Percentiles rank a stretch among this genome's conserved stretches.
phyloP scores from a whole-genome alignment of 2,113 vertebrate species.

The Spilogale gracilis region DNA sequence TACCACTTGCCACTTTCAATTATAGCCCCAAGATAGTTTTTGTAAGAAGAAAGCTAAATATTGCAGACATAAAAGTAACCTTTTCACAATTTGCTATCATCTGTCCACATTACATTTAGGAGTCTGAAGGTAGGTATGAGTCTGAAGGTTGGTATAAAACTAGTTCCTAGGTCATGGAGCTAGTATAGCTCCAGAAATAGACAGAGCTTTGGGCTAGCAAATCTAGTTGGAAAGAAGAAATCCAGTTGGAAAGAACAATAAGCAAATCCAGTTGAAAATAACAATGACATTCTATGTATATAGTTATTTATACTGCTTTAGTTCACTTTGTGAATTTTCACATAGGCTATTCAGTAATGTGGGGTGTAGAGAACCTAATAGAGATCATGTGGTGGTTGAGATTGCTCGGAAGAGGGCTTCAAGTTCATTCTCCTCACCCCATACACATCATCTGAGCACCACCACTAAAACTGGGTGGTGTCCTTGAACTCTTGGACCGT shows the following conservation, averaged over 20 bases:
- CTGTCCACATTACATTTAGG: neutral
- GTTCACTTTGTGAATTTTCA: neutral
- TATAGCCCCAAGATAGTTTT: conserved; percentile 9
- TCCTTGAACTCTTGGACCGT: neutral
- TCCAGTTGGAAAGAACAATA: neutral
- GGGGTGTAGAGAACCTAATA: neutral
- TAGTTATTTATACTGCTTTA: neutral
- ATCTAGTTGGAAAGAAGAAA: neutral
- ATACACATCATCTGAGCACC: neutral
- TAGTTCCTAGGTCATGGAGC: neutral
- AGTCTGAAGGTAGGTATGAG: neutral
- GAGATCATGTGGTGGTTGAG: neutral
- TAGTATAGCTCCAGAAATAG: neutral
- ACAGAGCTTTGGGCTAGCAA: neutral
- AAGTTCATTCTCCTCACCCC: neutral
- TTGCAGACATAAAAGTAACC: neutral
- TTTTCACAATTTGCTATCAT: conserved; percentile 41
- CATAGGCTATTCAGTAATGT: neutral
- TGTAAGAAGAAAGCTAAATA: neutral
- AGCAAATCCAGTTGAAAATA: neutral
- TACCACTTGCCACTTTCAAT: conserved; percentile 39
- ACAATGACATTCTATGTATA: neutral
- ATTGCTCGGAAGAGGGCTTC: neutral
- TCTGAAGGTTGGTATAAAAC: neutral
- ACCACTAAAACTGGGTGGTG: neutral